Evolutionary conservation across 2,888 invertebrate species (phyloP), one percentile per base, ranked within the genome.

Genomic region (Yponomeuta cagnagella): DNA sequence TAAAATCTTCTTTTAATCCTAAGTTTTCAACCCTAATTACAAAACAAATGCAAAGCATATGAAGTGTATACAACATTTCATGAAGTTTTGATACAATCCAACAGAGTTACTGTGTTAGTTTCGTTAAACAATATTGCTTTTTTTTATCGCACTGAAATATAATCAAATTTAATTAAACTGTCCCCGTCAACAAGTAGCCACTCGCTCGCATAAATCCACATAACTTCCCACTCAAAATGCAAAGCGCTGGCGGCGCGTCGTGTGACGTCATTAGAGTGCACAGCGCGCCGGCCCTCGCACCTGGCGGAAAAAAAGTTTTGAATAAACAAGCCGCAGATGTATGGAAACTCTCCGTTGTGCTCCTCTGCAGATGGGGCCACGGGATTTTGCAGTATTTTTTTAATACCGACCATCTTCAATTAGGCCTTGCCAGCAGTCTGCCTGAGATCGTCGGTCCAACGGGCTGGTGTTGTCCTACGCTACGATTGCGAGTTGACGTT

Each of bases 281-380:
- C 78, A 82, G 81, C 79, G 75, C 77, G 76, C 79, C 76, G 73
- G 78, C 79, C 23, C 37, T 37, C 70, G 78, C 82, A 85, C 84
- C 86, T 85, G 81, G 75, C 74, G 79, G 79, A 81, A 87, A 85
- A 43, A 86, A 86, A 86, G 80, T 84, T 87, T 80, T 82, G 80
- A 86, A 87, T 87, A 87, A 86, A 87, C 88, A 86, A 86, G 81
- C 83, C 80, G 15, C 73, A 70, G 75, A 78, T 77, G 78, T 77
- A 76, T 75, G 77, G 80, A 78, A 83, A 83, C 84, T 84, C 80
- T 75, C 77, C 80, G 79, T 76, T 81, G 81, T 78, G 79, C 78
- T 76, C 31, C 52, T 76, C 75, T 72, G 73, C 74, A 70, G 70
- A 73, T 72, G 71, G 73, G 80, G 85, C 87, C 77, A 81, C 68